phyloP scores from a whole-genome alignment of 2,888 invertebrate species.

The Colostygia pectinataria region DNA sequence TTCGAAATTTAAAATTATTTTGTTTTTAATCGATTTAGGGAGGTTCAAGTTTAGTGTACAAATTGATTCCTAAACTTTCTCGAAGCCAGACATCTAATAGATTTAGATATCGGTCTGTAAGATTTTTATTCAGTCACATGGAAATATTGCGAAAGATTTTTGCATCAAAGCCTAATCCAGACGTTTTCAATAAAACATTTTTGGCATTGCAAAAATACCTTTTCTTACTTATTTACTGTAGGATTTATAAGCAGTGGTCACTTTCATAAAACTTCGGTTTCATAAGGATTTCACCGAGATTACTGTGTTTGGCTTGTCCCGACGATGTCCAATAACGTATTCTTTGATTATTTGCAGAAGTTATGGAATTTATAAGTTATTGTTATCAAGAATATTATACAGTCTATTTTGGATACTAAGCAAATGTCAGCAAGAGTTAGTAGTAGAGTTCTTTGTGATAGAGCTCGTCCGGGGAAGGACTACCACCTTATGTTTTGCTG shows the following conservation, averaged over 20 bases:
- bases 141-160: neutral
- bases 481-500: too few species aligned
- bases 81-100: too few species aligned
- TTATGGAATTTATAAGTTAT: neutral
- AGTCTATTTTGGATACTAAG: too few species aligned
- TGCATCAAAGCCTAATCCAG: neutral
- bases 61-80: too few species aligned
- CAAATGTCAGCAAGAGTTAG: too few species aligned
- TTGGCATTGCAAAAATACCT: neutral
- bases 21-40: too few species aligned
- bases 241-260: conserved; percentile 38
- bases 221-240: conserved; percentile 6
- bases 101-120: too few species aligned
- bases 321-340: conserved; percentile 17
- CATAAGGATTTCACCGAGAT: conserved; percentile 52
- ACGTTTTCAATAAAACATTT: conserved; percentile 3
- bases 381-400: too few species aligned
- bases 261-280: conserved; percentile 37
- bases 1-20: too few species aligned
- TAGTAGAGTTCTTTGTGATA: too few species aligned
- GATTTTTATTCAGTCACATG: neutral
- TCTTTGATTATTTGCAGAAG: neutral
- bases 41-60: too few species aligned
- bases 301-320: conserved; percentile 31
- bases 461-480: too few species aligned